Base-by-base conservation (phyloP, 2,797 vertebrate genomes). In the Phataginus tetradactyla region DNA sequence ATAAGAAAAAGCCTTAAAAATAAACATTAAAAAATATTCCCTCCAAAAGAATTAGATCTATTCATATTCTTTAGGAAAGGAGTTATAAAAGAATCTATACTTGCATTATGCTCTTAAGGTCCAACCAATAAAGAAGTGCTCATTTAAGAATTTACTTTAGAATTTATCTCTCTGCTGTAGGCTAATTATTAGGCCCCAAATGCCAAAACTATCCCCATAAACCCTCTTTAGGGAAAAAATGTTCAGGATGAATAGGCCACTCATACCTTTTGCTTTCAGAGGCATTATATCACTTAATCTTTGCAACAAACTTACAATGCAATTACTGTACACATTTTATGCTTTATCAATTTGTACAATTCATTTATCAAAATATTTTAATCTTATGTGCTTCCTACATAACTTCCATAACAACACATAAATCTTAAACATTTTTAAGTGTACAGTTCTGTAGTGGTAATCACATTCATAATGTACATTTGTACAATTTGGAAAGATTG, bases 131-230 rank as follows among this genome's bases (percentile, higher is more conserved):
- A 72, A 93, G 53, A 86, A 23, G 23, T 89, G 23, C 57, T 86
- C 93, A 96, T 32, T 91, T 88, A 93, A 91, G 59, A 93, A 57
- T 90, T 81, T 27, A 86, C 37, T 68, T 87, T 75, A 94, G 78
- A 96, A 78, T 49, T 55, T 64, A 23, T 85, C 63, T 75, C 25
- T 86, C 51, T 90, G 29, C n/a, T 89, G 7, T 78, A 63, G 37
- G 7, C 59, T 92, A 55, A 39, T 89, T 94, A 75, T 66, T 92
- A 77, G 45, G 39, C 90, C 39, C 87, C 90, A 88, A 93, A 92
- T 85, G 61, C 49, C 92, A 74, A 90, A 83, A 90, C 21, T 90
- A 29, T 81, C 7, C 32, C 42, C 39, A 86, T 63, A 95, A 96
- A 66, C n/a, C 59, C 88, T 84, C 59, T 85, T 61, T 63, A 84